Percentiles rank a stretch among this genome's conserved stretches.
These are phyloP conservation scores for Sycobia sp. DNA, from an alignment of 1,140 invertebrate genomes.

Conservation along the genomic window DNA sequence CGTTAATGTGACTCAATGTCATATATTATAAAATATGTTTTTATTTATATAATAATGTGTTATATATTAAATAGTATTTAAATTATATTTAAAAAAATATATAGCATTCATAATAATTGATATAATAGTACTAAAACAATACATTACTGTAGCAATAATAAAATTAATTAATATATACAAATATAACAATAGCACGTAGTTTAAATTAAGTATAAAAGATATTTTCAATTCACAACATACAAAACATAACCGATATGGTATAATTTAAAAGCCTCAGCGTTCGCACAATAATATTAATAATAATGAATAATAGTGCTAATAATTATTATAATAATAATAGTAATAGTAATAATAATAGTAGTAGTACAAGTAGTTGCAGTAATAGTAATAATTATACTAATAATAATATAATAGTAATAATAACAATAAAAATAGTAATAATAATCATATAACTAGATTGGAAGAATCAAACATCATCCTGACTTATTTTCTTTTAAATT, in stretches of 20 bases:
- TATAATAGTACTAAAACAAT: neutral
- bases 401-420: too few species aligned
- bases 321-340: conserved; percentile 1
- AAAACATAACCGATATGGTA: neutral
- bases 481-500: conserved; percentile 8
- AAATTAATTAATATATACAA: conserved; percentile 30
- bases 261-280: conserved; percentile 23
- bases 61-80: too few species aligned
- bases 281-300: conserved; percentile 6
- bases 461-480: neutral
- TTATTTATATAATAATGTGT: too few species aligned
- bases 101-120: conserved; percentile 16
- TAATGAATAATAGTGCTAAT: conserved; percentile 5
- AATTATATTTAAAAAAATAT: conserved; percentile 19
- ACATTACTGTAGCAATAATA: conserved; percentile 16
- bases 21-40: too few species aligned
- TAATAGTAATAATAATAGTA: neutral
- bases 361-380: too few species aligned
- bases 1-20: too few species aligned
- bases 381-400: too few species aligned
- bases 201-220: conserved; percentile 17
- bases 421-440: conserved; percentile 4
- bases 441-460: conserved; percentile 12
- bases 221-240: conserved; percentile 5
- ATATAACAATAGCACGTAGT: conserved; percentile 16